phyloP scores from a whole-genome alignment of 1,140 invertebrate genomes.

The Oscheius sp. region DNA sequence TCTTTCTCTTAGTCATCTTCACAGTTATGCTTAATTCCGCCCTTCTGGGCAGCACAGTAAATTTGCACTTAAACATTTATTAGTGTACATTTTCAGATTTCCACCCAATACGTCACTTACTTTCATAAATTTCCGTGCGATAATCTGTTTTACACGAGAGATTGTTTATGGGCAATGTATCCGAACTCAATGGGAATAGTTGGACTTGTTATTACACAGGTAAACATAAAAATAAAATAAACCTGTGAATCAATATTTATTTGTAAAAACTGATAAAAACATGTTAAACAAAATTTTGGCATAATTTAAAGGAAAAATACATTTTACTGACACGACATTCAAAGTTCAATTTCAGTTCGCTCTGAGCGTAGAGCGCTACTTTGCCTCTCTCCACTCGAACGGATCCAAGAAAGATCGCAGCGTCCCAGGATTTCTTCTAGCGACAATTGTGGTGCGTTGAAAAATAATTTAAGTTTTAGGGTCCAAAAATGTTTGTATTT shows the following conservation, averaged over 20 bases:
- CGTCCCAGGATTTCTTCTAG: neutral
- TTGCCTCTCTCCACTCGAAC: neutral
- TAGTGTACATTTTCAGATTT: neutral
- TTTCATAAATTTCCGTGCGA: neutral
- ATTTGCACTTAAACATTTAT: too few species aligned
- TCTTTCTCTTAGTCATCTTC: neutral
- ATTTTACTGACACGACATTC: neutral
- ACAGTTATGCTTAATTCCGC: neutral
- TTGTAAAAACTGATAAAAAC: neutral
- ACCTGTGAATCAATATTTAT: neutral
- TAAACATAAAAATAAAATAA: too few species aligned
- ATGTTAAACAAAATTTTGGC: neutral
- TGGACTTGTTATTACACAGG: neutral
- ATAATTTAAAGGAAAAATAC: neutral
- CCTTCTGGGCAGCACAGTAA: neutral
- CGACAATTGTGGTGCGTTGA: neutral
- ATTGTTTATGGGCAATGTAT: neutral
- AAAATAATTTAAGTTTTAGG: too few species aligned
- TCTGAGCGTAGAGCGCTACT: neutral
- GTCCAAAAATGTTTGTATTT: too few species aligned
- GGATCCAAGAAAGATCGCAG: neutral
- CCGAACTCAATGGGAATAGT: neutral
- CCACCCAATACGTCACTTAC: neutral
- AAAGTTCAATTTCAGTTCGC: conserved; percentile 5
- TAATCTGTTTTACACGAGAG: neutral